Base-by-base conservation (phyloP, 2,797 vertebrate genomes). In the Percopsis omiscomaycus region DNA sequence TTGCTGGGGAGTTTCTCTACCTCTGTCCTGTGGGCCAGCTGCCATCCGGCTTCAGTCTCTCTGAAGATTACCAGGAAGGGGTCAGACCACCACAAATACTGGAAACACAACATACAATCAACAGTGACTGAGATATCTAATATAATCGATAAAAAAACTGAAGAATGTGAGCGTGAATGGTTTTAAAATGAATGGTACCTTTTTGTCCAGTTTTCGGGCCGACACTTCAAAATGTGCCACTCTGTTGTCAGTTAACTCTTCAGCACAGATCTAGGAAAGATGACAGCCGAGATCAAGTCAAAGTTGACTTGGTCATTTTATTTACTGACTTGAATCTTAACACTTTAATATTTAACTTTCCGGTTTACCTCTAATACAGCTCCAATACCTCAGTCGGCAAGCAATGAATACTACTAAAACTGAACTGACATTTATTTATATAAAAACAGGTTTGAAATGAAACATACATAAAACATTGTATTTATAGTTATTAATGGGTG, bases 171-270 rank as follows among this genome's bases (percentile, higher is more conserved):
- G 29, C 14, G 1, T 61, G 6, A 22, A 3, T 10, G 45, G 0
- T 0, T 4, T 5, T 10, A 9, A 3, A 42, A 59, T 3, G 5
- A 55, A 3, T 10, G 22, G 12, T 88, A 98, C 96, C 95, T 98
- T 98, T 61, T 93, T 98, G 83, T 98, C 97, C 75, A 98, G 83
- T 80, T 92, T 94, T 66, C 94, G 93, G 57, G 93, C 96, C 73
- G 94, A 94, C 60, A 93, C 75, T 88, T 98, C 95, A 77, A 98
- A 82, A 52, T 94, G 75, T 51, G 94, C 94, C 61, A 95, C 93
- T 73, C 96, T 91, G 77, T 93, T 98, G 88, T 98, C 97, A 30
- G 93, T 96, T 47, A 98, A 92, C 92, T 98, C 97, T 86, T 98
- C 97, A 44, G 97, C 96, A 70, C 74, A 91, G 78, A 98, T 94